Percentiles rank a stretch among this genome's conserved stretches.
These are phyloP conservation scores for Drosophila busckii DNA, from an alignment of 1,140 invertebrate species.

Conservation along the genomic window DNA sequence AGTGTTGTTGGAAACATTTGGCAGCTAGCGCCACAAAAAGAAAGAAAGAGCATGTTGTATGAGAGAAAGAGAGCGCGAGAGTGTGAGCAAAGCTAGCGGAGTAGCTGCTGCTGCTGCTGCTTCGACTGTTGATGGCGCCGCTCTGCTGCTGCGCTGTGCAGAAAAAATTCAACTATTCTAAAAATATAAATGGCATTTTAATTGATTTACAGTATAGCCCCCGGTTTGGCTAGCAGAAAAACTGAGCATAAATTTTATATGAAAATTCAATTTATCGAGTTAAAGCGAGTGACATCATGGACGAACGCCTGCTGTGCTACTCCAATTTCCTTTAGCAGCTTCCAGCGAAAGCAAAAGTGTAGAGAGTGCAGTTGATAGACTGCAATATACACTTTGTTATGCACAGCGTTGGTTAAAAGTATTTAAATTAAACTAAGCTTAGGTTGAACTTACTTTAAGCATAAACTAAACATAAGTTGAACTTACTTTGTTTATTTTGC, in stretches of 20 bases:
- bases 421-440: too few species aligned
- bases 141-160: constrained; percentile 5
- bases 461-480: too few species aligned
- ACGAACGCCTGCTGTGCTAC: background rate
- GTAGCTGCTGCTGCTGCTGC: constrained; percentile 31
- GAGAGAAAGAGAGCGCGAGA: background rate
- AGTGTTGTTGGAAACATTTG: constrained; percentile 57
- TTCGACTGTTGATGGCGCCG: constrained; percentile 1
- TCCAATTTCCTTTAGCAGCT: constrained; percentile 19
- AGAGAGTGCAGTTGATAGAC: too few species aligned
- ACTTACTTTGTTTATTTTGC: too few species aligned
- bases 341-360: background rate
- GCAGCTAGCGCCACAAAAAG: constrained; percentile 17
- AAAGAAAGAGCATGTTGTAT: too few species aligned
- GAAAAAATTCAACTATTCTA: constrained; percentile 12
- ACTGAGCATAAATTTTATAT: constrained; percentile 46
- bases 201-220: constrained; percentile 50
- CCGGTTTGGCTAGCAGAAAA: constrained; percentile 10
- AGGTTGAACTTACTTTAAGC: too few species aligned
- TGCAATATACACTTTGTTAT: too few species aligned
- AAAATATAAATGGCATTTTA: constrained; percentile 57
- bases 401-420: too few species aligned
- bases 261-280: constrained; percentile 45
- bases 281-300: constrained; percentile 46
- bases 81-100: constrained; percentile 1